A percentile compares a stretch with the other conserved stretches of the same genome.
Evolutionary conservation across 2,797 vertebrate genomes (phyloP).

Genomic region (Anas bahamensis): DNA sequence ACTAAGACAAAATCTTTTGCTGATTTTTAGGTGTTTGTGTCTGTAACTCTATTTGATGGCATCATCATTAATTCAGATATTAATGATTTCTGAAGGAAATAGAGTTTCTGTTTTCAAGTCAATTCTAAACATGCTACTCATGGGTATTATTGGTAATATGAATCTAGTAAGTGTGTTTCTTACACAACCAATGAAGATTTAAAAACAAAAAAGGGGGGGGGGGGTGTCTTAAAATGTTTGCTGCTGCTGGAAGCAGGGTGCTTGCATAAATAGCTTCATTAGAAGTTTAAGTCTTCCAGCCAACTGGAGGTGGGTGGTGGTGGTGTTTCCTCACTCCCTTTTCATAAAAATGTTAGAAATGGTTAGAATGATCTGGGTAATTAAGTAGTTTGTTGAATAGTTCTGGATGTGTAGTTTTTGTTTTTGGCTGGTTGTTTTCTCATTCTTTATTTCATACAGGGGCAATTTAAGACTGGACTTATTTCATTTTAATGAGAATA

Average conservation of each 20-base stretch:
- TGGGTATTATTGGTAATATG: background rate
- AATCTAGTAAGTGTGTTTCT: background rate
- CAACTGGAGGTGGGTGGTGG: background rate
- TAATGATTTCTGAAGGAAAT: background rate
- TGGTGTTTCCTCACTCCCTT: background rate
- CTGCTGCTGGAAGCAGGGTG: background rate
- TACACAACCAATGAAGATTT: background rate
- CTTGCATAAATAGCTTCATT: background rate
- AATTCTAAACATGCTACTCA: background rate
- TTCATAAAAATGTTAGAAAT: background rate
- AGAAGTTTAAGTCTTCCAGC: background rate
- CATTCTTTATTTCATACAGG: background rate
- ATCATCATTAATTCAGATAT: background rate
- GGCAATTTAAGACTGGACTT: background rate
- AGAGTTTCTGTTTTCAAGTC: background rate
- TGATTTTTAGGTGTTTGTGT: background rate
- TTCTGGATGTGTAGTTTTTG: background rate
- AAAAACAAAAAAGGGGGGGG: background rate
- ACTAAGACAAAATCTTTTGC: background rate
- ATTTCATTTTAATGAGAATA: background rate
- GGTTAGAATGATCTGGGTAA: background rate
- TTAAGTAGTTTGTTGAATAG: background rate
- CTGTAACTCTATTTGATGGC: too few species aligned
- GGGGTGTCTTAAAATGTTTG: background rate
- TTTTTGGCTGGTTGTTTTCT: background rate